These are phyloP conservation scores for Drosophila fungiperda DNA, from an alignment of 2,888 invertebrate genomes.

Conservation along the genomic window DNA sequence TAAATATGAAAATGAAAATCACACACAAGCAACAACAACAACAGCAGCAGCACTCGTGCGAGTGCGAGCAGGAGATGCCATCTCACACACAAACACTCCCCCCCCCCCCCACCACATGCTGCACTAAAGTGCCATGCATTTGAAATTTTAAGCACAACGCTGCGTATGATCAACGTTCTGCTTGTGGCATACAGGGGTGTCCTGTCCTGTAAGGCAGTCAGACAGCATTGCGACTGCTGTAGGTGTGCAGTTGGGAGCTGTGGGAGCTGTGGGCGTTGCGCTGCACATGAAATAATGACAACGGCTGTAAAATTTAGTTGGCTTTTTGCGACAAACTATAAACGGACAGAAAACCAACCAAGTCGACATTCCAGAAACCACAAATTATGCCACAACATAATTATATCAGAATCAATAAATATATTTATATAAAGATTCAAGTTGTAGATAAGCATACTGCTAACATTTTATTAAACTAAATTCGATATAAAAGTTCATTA, in stretches of 20 bases:
- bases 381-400: neutral
- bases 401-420: neutral
- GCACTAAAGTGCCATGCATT: conserved; percentile 73
- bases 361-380: conserved; percentile 16
- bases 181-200: conserved; percentile 19
- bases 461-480: no score
- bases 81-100: no score
- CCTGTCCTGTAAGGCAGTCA: neutral
- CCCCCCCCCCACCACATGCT: conserved; percentile 16
- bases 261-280: conserved; percentile 40
- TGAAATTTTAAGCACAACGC: conserved; percentile 77
- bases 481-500: no score
- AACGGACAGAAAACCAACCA: conserved; percentile 11
- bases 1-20: conserved; percentile 76
- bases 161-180: conserved; percentile 76
- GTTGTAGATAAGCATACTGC: no score
- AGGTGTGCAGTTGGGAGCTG: conserved; percentile 15
- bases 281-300: conserved; percentile 77
- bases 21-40: conserved; percentile 34
- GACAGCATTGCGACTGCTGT: conserved; percentile 10
- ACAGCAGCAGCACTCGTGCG: conserved; percentile 30
- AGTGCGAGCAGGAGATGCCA: conserved; percentile 37
- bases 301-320: conserved; percentile 75
- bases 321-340: conserved; percentile 66
- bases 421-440: neutral